Base-by-base conservation (phyloP, 2,888 invertebrate species). In the Oscheius sp. region DNA sequence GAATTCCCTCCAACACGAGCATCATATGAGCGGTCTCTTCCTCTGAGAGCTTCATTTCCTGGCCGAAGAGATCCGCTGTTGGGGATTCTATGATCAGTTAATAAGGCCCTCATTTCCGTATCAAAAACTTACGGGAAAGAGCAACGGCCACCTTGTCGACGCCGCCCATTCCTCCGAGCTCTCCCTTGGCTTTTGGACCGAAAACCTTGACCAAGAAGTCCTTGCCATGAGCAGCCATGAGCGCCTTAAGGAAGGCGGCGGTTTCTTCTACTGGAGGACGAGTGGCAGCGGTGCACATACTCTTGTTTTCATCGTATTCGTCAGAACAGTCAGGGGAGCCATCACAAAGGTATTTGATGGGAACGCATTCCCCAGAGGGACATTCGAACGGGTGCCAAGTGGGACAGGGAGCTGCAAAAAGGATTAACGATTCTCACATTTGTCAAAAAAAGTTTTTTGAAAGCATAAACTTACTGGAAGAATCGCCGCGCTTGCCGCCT, bases 381-480 rank as follows among this genome's bases (percentile, higher is more conserved):
- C 96, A 96, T 90, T 95, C 95, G 92, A 96, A 96, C 51, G 96
- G 96, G 91, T 96, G 95, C 91, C 96, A 96, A 1, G 96, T 95
- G 90, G 95, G 96, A 89, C 96, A 96, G 11, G 82, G 81, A 7
- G 81, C 86, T 84, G 79, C 21, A 83, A 76, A 7, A 37, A 73
- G 13, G 48, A 10, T 35, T 50, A 42, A 48, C 48, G 9, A 55
- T 29, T 29, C 55, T 5, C 21, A 55, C 21, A 21, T 55, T 68
- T 55, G 4, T 35, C 21, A 35, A 37, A n/a, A 68, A 68, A 29
- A 33, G 9, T 51, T 53, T 33, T 55, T n/a, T 11, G 13, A n/a
- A 65, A 9, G 5, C 35, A 47, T 7, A 35, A 66, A 66, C 74
- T 29, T 58, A 74, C 74, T 59, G 48, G 74, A 74, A 47, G 66